Conservation (phyloP, 1,140 invertebrate species). For the Coptotermes formosanus region DNA sequence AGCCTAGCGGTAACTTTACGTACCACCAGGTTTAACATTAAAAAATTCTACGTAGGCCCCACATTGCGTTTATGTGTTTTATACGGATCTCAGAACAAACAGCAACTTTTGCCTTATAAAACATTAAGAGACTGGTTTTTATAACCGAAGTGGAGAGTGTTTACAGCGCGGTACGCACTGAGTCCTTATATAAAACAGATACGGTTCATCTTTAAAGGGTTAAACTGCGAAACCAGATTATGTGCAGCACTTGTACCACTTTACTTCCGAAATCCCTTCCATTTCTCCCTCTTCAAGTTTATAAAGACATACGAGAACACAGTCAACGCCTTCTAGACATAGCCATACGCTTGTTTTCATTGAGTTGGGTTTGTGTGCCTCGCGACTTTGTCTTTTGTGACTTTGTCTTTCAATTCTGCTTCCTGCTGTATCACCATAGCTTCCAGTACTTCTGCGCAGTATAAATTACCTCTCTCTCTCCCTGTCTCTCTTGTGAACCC, state of each 20-base stretch:
- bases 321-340: not conserved
- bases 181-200: too few relatives aligned
- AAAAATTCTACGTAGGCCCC: too few relatives aligned
- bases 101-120: too few relatives aligned
- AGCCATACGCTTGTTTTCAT: conserved; percentile 18
- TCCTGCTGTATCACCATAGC: conserved; percentile 10
- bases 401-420: conserved; percentile 13
- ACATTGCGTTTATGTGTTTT: too few relatives aligned
- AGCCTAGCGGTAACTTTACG: too few relatives aligned
- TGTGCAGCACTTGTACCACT: not conserved
- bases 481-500: not conserved
- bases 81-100: too few relatives aligned
- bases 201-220: too few relatives aligned
- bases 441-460: not conserved
- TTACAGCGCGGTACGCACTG: too few relatives aligned
- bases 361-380: not conserved
- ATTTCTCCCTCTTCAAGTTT: not conserved
- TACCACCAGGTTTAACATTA: too few relatives aligned
- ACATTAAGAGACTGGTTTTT: too few relatives aligned
- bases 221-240: too few relatives aligned
- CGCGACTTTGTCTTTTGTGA: not conserved
- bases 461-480: not conserved
- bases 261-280: not conserved
- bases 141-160: too few relatives aligned
- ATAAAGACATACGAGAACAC: conserved; percentile 12